These are phyloP conservation scores for Hesperophylax magnus DNA, from an alignment of 1,140 invertebrate genomes.

Conservation along the genomic window DNA sequence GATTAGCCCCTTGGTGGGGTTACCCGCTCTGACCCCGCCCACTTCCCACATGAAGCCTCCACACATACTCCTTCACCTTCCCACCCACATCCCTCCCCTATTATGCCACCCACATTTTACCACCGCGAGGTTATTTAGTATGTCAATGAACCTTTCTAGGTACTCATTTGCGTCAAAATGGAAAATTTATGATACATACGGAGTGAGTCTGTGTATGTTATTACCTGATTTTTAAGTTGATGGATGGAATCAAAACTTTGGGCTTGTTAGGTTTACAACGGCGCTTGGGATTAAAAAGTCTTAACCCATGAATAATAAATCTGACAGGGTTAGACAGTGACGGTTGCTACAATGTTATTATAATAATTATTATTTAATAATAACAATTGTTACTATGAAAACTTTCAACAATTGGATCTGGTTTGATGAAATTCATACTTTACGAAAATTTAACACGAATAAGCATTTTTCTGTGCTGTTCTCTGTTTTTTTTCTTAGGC, in stretches of 20 bases:
- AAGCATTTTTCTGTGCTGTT: too few species aligned
- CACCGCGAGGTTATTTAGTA: slow-evolving; percentile 9
- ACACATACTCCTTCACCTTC: background rate
- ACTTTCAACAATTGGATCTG: too few species aligned
- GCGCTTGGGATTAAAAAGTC: too few species aligned
- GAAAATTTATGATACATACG: slow-evolving; percentile 8
- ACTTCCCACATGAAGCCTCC: background rate
- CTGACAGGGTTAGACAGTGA: too few species aligned
- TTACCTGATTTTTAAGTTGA: slow-evolving; percentile 10
- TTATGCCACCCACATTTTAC: too few species aligned
- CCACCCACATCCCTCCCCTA: background rate
- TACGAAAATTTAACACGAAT: too few species aligned
- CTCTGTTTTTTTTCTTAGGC: too few species aligned
- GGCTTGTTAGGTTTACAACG: background rate
- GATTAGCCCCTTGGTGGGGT: slow-evolving; percentile 20
- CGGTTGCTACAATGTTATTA: too few species aligned
- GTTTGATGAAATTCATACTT: too few species aligned
- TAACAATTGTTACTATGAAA: too few species aligned
- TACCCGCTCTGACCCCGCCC: background rate
- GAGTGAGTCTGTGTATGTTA: background rate
- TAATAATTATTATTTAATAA: too few species aligned
- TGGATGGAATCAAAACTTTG: background rate
- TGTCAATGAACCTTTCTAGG: slow-evolving; percentile 29
- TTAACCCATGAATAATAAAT: too few species aligned
- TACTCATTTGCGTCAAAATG: slow-evolving; percentile 29